A percentile compares a stretch with the other conserved stretches of the same genome.
These are phyloP conservation scores for Onthophagus sagittarius DNA, from an alignment of 2,888 invertebrate genomes.

Conservation along the genomic window DNA sequence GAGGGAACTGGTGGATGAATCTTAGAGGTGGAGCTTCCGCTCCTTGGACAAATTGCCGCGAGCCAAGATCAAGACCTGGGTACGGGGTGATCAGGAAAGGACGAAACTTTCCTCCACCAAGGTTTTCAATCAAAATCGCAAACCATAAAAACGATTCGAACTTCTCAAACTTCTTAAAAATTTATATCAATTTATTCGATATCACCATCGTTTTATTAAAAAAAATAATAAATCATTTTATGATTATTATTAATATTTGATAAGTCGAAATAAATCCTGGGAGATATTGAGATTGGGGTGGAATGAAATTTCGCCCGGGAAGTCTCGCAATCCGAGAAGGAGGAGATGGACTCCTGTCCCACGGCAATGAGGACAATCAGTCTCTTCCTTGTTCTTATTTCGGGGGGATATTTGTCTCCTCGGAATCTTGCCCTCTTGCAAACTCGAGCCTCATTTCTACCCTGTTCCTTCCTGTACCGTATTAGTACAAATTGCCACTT, in stretches of 20 bases:
- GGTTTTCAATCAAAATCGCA: constrained; percentile 9
- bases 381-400: constrained; percentile 46
- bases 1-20: constrained; percentile 44
- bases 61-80: constrained; percentile 40
- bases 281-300: constrained; percentile 31
- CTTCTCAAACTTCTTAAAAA: neutral
- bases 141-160: neutral
- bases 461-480: constrained; percentile 35
- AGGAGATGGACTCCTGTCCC: constrained; percentile 46
- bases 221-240: neutral
- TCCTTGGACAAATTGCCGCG: constrained; percentile 49
- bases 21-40: constrained; percentile 45
- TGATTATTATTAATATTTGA: too few species aligned
- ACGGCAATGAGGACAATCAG: constrained; percentile 49
- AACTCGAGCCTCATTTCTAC: constrained; percentile 41
- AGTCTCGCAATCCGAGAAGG: constrained; percentile 40
- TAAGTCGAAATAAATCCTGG: neutral
- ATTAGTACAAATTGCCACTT: constrained; percentile 37
- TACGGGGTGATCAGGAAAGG: constrained; percentile 32
- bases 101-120: constrained; percentile 29
- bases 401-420: constrained; percentile 41
- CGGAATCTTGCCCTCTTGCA: constrained; percentile 39
- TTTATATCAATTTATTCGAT: neutral
- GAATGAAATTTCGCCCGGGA: constrained; percentile 30
- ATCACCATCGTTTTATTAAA: neutral